A percentile compares a stretch with the other conserved stretches of the same genome.
phyloP scores from a whole-genome alignment of 2,797 vertebrate species.

The Valencia hispanica region DNA sequence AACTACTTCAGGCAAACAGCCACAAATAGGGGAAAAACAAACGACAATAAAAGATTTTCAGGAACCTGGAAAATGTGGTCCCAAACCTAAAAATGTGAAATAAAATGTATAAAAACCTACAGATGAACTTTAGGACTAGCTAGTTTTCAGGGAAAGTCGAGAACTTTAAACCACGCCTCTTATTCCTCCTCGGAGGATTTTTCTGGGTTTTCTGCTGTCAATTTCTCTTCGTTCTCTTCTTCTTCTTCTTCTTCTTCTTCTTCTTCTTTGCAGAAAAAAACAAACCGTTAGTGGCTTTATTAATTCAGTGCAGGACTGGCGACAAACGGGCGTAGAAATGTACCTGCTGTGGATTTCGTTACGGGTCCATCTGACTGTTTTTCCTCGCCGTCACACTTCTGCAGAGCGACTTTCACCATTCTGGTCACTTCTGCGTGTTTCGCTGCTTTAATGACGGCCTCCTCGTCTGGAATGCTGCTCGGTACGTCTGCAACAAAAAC shows the following conservation, averaged over 20 bases:
- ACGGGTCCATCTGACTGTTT: background rate
- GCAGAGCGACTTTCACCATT: conserved; percentile 56
- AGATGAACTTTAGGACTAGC: conserved; percentile 7
- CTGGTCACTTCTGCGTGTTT: conserved; percentile 67
- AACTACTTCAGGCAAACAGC: conserved; percentile 9
- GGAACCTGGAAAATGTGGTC: conserved; percentile 34
- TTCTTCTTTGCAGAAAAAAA: conserved; percentile 23
- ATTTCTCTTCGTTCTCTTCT: conserved; percentile 8
- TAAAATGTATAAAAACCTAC: conserved; percentile 30
- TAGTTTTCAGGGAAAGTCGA: conserved; percentile 1
- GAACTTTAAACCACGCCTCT: background rate
- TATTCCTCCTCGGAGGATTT: conserved; percentile 45
- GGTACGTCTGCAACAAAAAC: conserved; percentile 22
- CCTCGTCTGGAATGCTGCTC: conserved; percentile 48
- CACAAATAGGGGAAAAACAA: background rate
- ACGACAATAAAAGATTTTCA: conserved; percentile 28
- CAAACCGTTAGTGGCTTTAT: background rate
- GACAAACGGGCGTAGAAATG: background rate
- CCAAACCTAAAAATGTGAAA: conserved; percentile 41
- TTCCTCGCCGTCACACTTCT: conserved; percentile 62
- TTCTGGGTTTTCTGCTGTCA: background rate
- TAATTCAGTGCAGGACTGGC: background rate
- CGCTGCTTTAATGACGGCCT: conserved; percentile 25
- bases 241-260: conserved; percentile 11
- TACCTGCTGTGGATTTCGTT: conserved; percentile 37